phyloP scores from a whole-genome alignment of 2,797 vertebrate species.

The Mastacembelus armatus region DNA sequence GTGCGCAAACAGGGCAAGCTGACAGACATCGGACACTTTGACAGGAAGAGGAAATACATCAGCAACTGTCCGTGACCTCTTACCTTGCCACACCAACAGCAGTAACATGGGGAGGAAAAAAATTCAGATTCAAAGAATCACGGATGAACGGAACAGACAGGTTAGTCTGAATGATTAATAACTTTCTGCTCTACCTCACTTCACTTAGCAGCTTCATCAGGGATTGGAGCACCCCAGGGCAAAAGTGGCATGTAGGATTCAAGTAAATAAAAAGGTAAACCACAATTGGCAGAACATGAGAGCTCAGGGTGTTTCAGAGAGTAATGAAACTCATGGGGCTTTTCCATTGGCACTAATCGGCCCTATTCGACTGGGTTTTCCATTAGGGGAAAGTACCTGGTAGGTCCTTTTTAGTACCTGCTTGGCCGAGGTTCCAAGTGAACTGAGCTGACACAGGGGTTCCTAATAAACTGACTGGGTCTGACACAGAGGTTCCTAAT shows the following conservation, averaged over 20 bases:
- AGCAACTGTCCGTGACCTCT: slow-evolving; percentile 65
- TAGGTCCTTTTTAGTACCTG: no score
- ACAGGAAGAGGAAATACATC: slow-evolving; percentile 39
- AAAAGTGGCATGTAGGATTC: not conserved
- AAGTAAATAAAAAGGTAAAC: no score
- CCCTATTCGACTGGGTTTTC: no score
- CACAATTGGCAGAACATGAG: no score
- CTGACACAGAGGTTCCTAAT: no score
- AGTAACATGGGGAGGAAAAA: slow-evolving; percentile 98
- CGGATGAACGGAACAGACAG: slow-evolving; percentile 97
- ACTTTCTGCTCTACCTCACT: not conserved
- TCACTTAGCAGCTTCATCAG: not conserved
- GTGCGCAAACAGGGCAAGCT: slow-evolving; percentile 34
- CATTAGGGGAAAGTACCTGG: no score
- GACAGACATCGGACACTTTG: not conserved
- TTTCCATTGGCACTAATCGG: no score
- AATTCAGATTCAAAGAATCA: slow-evolving; percentile 99
- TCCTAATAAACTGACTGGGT: no score
- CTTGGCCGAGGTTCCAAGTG: no score
- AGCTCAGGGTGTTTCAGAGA: no score
- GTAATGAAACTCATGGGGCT: no score
- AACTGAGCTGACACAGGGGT: no score
- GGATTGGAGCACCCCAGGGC: not conserved
- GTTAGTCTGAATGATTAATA: slow-evolving; percentile 72
- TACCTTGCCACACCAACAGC: slow-evolving; percentile 55